Evolutionary conservation across 2,113 vertebrate species (phyloP).

Genomic region (Climacteris rufus): DNA sequence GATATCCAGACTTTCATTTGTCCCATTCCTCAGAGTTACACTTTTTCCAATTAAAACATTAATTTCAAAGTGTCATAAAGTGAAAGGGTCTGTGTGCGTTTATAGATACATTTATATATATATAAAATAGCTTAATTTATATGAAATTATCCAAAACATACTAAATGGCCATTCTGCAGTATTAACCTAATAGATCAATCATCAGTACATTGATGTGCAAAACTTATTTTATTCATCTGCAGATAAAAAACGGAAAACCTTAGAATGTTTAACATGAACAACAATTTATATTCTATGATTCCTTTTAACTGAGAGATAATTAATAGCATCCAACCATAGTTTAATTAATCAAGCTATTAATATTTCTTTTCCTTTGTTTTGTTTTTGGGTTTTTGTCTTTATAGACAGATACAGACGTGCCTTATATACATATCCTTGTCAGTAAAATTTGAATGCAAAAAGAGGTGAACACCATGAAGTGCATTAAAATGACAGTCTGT

Average conservation of each 20-base stretch:
- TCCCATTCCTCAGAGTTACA: background rate
- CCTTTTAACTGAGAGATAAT: background rate
- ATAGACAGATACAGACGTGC: background rate
- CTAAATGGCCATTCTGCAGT: background rate
- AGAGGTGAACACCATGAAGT: background rate
- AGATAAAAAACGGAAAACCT: background rate
- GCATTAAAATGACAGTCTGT: background rate
- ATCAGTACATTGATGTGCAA: background rate
- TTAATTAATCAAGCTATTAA: background rate
- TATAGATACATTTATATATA: accelerated
- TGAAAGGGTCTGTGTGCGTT: accelerated
- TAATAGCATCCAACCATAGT: background rate
- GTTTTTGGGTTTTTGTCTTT: background rate
- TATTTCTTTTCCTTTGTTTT: background rate
- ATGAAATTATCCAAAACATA: background rate
- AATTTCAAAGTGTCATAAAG: background rate
- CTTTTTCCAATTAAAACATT: background rate
- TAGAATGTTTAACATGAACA: background rate
- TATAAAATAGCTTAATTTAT: background rate
- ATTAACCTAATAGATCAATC: background rate
- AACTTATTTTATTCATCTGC: background rate
- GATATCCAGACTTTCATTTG: background rate
- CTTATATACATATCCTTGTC: background rate
- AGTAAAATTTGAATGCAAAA: background rate
- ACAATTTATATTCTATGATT: background rate